phyloP scores from a whole-genome alignment of 2,888 invertebrate genomes.

The Tenthredo amoena region DNA sequence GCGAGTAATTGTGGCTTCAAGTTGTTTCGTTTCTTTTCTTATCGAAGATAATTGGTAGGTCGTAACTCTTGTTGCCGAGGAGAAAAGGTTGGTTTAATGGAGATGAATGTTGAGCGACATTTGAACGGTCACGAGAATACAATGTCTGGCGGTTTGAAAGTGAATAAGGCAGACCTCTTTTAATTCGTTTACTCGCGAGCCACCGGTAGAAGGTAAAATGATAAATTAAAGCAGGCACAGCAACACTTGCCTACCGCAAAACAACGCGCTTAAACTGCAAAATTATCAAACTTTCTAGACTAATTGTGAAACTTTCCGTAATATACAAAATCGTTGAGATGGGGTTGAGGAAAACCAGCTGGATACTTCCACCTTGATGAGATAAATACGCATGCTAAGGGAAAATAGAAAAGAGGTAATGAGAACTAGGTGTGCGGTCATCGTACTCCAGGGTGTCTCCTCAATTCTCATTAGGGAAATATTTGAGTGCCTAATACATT shows the following conservation, averaged over 20 bases:
- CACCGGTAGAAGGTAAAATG: slow-evolving; percentile 64
- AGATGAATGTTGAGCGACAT: not conserved
- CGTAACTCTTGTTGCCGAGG: not conserved
- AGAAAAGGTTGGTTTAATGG: not conserved
- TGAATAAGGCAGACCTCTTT: slow-evolving; percentile 1
- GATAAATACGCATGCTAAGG: slow-evolving; percentile 57
- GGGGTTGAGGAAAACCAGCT: slow-evolving; percentile 54
- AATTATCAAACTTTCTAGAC: slow-evolving; percentile 76
- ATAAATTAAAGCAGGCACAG: slow-evolving; percentile 70
- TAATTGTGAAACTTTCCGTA: slow-evolving; percentile 74
- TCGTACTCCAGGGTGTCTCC: not conserved
- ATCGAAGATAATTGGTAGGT: not conserved
- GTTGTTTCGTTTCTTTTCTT: slow-evolving; percentile 5
- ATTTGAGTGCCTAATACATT: not conserved
- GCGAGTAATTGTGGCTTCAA: not conserved
- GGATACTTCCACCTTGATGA: slow-evolving; percentile 56
- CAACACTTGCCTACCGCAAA: slow-evolving; percentile 67
- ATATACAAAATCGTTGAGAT: slow-evolving; percentile 68
- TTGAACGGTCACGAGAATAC: slow-evolving; percentile 24
- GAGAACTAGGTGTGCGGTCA: not conserved
- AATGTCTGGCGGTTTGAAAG: slow-evolving; percentile 10
- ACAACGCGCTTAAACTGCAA: slow-evolving; percentile 70
- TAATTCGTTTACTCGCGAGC: slow-evolving; percentile 31
- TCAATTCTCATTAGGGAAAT: not conserved
- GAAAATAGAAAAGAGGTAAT: slow-evolving; percentile 60